phyloP scores from a whole-genome alignment of 2,888 invertebrate species.

The Pinctada fucata region DNA sequence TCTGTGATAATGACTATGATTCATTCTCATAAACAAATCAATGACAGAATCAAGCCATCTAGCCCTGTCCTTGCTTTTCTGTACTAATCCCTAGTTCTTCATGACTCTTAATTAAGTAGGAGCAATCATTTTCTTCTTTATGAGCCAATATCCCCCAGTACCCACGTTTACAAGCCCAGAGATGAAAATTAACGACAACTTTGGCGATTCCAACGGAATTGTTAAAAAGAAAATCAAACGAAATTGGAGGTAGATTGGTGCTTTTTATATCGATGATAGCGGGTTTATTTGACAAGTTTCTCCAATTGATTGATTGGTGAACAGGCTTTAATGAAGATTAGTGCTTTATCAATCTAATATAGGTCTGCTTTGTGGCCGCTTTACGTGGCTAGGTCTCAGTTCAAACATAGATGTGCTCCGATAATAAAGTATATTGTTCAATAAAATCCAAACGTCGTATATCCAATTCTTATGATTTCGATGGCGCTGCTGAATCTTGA shows the following conservation, averaged over 20 bases:
- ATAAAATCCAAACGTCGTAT: too few species aligned
- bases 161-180: not conserved
- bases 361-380: too few species aligned
- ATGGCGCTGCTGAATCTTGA: too few species aligned
- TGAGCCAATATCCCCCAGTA: not conserved
- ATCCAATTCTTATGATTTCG: too few species aligned
- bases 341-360: too few species aligned
- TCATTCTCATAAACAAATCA: too few species aligned
- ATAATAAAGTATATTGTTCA: too few species aligned
- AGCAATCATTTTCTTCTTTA: not conserved
- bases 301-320: not conserved
- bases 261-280: not conserved
- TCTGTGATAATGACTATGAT: too few species aligned
- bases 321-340: too few species aligned
- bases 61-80: not conserved
- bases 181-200: not conserved
- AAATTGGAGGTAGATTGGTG: constrained; percentile 1
- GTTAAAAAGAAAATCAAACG: not conserved
- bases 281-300: not conserved
- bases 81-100: not conserved
- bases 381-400: too few species aligned
- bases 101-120: not conserved
- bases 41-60: not conserved
- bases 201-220: not conserved
- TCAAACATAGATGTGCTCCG: too few species aligned